Evolutionary conservation across 2,113 vertebrate genomes (phyloP).

Genomic region (Hypomesus transpacificus): DNA sequence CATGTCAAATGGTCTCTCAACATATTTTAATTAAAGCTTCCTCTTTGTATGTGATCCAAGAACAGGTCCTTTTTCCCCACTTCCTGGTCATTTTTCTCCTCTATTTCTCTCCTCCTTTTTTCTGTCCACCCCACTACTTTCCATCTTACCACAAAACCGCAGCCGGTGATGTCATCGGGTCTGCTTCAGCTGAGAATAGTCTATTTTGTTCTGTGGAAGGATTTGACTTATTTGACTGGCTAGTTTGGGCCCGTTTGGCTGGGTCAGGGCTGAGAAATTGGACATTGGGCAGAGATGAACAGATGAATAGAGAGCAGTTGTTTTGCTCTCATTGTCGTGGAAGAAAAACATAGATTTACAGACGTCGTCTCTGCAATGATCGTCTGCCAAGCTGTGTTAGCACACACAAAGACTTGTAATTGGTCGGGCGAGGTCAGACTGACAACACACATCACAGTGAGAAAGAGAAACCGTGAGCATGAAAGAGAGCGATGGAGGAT

Average conservation of each 20-base stretch:
- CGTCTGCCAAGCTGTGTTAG: constrained; percentile 35
- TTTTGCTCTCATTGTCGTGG: constrained; percentile 27
- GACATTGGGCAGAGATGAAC: constrained; percentile 35
- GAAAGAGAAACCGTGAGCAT: constrained; percentile 37
- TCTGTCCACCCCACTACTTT: constrained; percentile 33
- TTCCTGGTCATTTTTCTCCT: constrained; percentile 32
- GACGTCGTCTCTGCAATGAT: constrained; percentile 36
- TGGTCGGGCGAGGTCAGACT: constrained; percentile 25
- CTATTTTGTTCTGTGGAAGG: constrained; percentile 20
- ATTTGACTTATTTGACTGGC: constrained; percentile 51
- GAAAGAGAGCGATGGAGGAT: neutral
- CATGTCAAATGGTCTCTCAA: constrained; percentile 54
- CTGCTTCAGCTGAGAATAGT: constrained; percentile 30
- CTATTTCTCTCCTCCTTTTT: constrained; percentile 42
- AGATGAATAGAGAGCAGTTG: constrained; percentile 33
- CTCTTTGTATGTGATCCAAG: constrained; percentile 45
- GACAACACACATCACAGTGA: constrained; percentile 29
- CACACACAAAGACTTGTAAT: constrained; percentile 25
- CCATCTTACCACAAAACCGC: constrained; percentile 43
- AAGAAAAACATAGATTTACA: constrained; percentile 51
- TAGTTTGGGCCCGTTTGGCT: neutral
- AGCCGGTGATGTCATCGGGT: constrained; percentile 37
- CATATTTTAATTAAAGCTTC: constrained; percentile 66
- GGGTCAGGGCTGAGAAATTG: constrained; percentile 2
- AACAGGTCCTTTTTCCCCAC: constrained; percentile 38